Evolutionary conservation across 2,797 vertebrate species (phyloP).

Genomic region (Cryptoblepharus egeriae): DNA sequence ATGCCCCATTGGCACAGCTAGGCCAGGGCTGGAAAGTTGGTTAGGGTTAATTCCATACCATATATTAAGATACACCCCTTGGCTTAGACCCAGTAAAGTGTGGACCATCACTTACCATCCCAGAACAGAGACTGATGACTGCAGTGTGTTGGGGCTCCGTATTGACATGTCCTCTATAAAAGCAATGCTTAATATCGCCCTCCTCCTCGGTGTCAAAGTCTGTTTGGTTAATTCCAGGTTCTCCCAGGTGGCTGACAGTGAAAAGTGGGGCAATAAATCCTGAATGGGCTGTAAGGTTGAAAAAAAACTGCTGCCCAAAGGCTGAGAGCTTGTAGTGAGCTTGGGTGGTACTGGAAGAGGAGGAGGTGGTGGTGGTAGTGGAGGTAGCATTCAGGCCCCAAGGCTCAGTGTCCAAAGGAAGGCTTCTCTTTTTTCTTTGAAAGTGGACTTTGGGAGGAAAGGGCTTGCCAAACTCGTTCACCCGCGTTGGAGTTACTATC

Average conservation of each 20-base stretch:
- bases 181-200: slow-evolving; percentile 92
- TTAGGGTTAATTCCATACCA: too few relatives aligned
- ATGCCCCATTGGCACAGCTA: too few relatives aligned
- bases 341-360: slow-evolving; percentile 72
- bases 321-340: slow-evolving; percentile 93
- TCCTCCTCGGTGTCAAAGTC: slow-evolving; percentile 82
- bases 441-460: slow-evolving; percentile 91
- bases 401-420: slow-evolving; percentile 77
- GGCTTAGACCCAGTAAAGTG: neutral
- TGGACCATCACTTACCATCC: slow-evolving; percentile 88
- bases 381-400: slow-evolving; percentile 71
- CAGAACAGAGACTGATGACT: slow-evolving; percentile 97
- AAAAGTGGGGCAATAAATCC: slow-evolving; percentile 96
- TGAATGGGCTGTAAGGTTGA: slow-evolving; percentile 92
- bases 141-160: slow-evolving; percentile 88
- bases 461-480: slow-evolving; percentile 91
- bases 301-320: slow-evolving; percentile 92
- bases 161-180: slow-evolving; percentile 96
- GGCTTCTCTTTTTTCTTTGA: slow-evolving; percentile 91
- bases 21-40: too few relatives aligned
- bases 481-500: slow-evolving; percentile 91
- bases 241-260: slow-evolving; percentile 91
- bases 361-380: too few relatives aligned
- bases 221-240: slow-evolving; percentile 81
- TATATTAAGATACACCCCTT: neutral